Percentiles rank a stretch among this genome's conserved stretches.
Evolutionary conservation across 2,113 vertebrate species (phyloP).

Genomic region (Butorides virescens): DNA sequence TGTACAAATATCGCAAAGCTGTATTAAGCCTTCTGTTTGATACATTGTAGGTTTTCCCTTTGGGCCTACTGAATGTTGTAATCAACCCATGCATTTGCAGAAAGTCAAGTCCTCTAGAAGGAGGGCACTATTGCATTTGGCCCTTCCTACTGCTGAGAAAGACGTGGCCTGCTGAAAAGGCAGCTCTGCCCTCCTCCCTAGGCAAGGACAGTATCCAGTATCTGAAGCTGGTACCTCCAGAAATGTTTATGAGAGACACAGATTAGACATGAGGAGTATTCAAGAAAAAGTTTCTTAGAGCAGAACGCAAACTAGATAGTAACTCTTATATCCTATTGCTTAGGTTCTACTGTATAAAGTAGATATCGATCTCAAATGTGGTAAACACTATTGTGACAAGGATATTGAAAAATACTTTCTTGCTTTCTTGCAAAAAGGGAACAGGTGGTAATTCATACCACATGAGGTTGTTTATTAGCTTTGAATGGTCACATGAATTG

Average conservation of each 20-base stretch:
- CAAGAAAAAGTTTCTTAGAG: background rate
- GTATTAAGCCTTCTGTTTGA: background rate
- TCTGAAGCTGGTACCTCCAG: background rate
- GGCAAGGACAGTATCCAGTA: background rate
- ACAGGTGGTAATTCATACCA: background rate
- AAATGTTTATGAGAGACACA: background rate
- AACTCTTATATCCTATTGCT: background rate
- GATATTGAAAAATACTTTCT: background rate
- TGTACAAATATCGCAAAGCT: background rate
- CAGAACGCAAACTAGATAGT: background rate
- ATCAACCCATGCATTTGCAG: background rate
- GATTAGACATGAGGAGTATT: background rate
- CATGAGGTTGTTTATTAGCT: background rate
- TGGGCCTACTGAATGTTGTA: background rate
- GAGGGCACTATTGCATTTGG: background rate
- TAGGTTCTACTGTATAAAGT: background rate
- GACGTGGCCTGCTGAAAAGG: background rate
- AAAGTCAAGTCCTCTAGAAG: background rate
- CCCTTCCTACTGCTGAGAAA: background rate
- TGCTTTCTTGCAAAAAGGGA: background rate
- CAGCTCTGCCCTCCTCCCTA: background rate
- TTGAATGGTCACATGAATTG: background rate
- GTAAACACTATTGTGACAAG: background rate
- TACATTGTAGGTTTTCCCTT: background rate
- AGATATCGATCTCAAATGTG: background rate